Conservation (phyloP, 1,140 invertebrate genomes). For the Eurosta solidaginis region DNA sequence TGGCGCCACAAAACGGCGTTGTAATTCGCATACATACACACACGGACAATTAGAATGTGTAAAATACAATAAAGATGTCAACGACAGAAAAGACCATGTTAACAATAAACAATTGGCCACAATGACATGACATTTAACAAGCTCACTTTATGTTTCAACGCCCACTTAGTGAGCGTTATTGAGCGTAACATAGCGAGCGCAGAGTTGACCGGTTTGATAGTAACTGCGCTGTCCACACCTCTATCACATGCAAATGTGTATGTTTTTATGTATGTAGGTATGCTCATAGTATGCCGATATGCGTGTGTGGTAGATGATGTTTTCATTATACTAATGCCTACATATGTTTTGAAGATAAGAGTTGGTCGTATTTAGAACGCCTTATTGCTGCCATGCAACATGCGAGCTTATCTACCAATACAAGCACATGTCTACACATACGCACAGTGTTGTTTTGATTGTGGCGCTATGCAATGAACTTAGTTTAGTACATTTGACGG, state of each 20-base stretch:
- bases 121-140: constrained; percentile 26
- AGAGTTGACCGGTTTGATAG: too few species aligned
- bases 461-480: not conserved
- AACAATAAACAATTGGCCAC: constrained; percentile 28
- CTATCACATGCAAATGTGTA: not conserved
- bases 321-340: constrained; percentile 7
- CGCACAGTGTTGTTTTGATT: not conserved
- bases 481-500: not conserved
- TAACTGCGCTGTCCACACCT: constrained; percentile 3
- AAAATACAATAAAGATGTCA: constrained; percentile 28
- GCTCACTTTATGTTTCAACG: constrained; percentile 20
- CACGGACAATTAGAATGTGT: not conserved
- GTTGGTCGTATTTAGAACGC: not conserved
- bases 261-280: too few species aligned
- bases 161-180: not conserved
- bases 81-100: constrained; percentile 10
- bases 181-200: too few species aligned
- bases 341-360: not conserved
- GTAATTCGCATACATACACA: not conserved
- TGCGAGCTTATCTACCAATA: not conserved
- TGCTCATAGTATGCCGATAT: too few species aligned
- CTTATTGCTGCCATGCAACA: constrained; percentile 19
- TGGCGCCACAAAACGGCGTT: not conserved
- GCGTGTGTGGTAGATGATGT: too few species aligned
- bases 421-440: not conserved